phyloP scores from a whole-genome alignment of 2,797 vertebrate species.

The Philypnodon macrostomus region DNA sequence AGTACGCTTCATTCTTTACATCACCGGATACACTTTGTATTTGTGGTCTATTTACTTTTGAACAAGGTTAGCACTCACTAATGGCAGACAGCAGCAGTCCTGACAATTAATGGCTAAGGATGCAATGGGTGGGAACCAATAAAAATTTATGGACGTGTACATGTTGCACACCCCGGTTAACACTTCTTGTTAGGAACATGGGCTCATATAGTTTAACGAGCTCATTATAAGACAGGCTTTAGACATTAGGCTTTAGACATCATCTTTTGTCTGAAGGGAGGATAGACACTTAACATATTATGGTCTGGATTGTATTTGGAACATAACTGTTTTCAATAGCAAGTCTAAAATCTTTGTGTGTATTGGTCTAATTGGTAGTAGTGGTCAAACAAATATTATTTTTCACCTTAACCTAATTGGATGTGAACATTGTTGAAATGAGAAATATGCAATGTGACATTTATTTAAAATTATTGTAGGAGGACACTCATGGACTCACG shows the following conservation, averaged over 20 bases:
- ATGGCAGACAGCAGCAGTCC: conserved; percentile 58
- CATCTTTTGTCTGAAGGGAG: conserved; percentile 21
- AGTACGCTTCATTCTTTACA: conserved; percentile 9
- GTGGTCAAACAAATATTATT: too few species aligned
- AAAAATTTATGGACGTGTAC: conserved; percentile 77
- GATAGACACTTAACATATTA: conserved; percentile 16
- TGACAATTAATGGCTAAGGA: conserved; percentile 67
- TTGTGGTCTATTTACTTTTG: conserved; percentile 50
- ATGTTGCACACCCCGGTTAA: conserved; percentile 64
- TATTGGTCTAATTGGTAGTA: too few species aligned
- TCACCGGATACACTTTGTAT: conserved; percentile 30
- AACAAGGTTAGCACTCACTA: conserved; percentile 57
- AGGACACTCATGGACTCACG: too few species aligned
- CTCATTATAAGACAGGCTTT: conserved; percentile 65
- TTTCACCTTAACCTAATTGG: too few species aligned
- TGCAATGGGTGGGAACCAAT: conserved; percentile 66
- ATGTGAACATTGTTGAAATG: too few species aligned
- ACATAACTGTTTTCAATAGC: too few species aligned
- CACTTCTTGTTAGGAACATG: conserved; percentile 71
- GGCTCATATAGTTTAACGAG: conserved; percentile 70
- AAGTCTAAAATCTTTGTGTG: not conserved
- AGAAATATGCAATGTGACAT: too few species aligned
- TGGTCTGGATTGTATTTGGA: conserved; percentile 5
- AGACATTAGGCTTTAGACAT: conserved; percentile 51
- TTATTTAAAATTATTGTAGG: too few species aligned